These are phyloP conservation scores for Tylochromis polylepis DNA, from an alignment of 2,113 vertebrate species.

Conservation along the genomic window DNA sequence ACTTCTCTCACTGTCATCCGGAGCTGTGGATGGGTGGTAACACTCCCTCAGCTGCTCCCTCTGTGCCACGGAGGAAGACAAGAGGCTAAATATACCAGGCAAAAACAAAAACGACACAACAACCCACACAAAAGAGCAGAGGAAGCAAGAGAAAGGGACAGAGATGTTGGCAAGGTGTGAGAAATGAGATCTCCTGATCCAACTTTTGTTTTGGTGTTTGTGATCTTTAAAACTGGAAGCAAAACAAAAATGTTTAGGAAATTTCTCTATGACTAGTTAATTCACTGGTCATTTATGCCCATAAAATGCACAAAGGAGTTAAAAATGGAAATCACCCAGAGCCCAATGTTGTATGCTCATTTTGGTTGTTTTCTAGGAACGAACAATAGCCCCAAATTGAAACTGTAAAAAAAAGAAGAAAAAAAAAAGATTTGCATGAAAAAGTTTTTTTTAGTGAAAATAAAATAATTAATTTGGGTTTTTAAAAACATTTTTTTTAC, in stretches of 20 bases:
- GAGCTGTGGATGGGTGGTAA: slow-evolving; percentile 22
- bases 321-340: not conserved
- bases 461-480: not conserved
- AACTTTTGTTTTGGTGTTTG: not conserved
- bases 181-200: not conserved
- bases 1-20: slow-evolving; percentile 25
- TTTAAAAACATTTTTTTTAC: not conserved
- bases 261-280: not conserved
- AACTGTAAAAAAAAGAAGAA: not conserved
- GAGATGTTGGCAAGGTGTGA: not conserved
- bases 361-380: not conserved
- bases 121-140: slow-evolving; percentile 1
- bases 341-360: not conserved
- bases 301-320: not conserved
- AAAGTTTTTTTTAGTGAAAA: too few species aligned
- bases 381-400: not conserved
- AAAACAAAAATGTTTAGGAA: not conserved
- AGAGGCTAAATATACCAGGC: slow-evolving; percentile 61
- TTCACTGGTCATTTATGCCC: not conserved
- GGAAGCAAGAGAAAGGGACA: not conserved
- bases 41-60: slow-evolving; percentile 39
- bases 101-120: slow-evolving; percentile 32
- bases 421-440: not conserved
- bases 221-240: not conserved
- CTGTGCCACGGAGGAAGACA: slow-evolving; percentile 4